Evolutionary conservation across 2,113 vertebrate genomes (phyloP).

Genomic region (Pelecanoides urinatrix): DNA sequence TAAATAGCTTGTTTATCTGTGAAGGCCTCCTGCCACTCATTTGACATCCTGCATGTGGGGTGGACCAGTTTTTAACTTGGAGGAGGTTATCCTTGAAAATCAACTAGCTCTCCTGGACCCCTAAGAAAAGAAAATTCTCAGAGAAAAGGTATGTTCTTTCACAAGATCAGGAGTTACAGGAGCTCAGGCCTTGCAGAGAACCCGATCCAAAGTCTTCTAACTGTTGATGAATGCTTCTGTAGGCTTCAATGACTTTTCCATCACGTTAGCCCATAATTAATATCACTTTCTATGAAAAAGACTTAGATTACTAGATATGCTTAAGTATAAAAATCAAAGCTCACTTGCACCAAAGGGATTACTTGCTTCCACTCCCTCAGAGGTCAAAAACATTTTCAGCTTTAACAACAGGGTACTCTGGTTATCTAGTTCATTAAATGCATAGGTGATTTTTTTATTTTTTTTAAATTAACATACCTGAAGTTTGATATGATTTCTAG

Average conservation of each 20-base stretch:
- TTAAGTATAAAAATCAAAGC: constrained; percentile 15
- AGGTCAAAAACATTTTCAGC: constrained; percentile 15
- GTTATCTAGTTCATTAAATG: constrained; percentile 18
- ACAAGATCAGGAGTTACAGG: neutral
- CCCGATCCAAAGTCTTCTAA: neutral
- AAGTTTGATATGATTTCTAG: constrained; percentile 20
- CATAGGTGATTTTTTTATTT: neutral
- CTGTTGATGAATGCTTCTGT: neutral
- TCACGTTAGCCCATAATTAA: neutral
- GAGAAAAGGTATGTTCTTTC: neutral
- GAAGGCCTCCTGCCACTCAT: too few species aligned
- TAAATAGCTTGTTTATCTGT: too few species aligned
- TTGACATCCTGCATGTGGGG: too few species aligned
- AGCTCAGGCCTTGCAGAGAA: neutral
- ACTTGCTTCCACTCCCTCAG: neutral
- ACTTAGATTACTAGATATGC: neutral
- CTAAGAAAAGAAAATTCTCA: neutral
- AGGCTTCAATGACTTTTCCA: neutral
- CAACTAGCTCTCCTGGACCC: too few species aligned
- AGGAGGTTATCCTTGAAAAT: too few species aligned
- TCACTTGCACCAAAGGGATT: neutral
- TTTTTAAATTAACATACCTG: neutral
- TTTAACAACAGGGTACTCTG: neutral
- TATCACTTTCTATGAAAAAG: neutral
- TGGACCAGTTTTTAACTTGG: too few species aligned